Conservation (phyloP, 2,797 vertebrate genomes). For the Phataginus tricuspis region DNA sequence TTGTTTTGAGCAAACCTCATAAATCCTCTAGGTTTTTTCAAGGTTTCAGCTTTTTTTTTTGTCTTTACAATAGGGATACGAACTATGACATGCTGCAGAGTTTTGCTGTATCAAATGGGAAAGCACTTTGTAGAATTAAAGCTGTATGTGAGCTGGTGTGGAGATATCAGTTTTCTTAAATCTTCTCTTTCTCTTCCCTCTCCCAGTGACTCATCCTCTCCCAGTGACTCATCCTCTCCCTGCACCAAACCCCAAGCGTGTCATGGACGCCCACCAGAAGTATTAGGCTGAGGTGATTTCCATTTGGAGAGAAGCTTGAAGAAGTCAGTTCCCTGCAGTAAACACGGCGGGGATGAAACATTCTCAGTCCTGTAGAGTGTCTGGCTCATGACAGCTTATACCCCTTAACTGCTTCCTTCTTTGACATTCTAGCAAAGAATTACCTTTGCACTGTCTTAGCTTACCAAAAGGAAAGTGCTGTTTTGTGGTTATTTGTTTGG, state of each 20-base stretch:
- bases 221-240: not conserved
- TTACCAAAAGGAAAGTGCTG: slow-evolving; percentile 11
- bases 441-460: not conserved
- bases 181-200: not conserved
- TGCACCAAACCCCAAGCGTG: accelerated
- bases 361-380: not conserved
- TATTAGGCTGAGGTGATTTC: not conserved
- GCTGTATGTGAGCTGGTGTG: not conserved
- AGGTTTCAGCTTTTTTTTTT: not conserved
- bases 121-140: not conserved
- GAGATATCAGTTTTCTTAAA: not conserved
- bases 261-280: not conserved
- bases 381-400: not conserved
- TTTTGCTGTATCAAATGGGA: not conserved
- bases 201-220: not conserved
- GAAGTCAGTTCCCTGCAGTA: not conserved
- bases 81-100: not conserved
- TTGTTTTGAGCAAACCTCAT: not conserved
- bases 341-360: not conserved
- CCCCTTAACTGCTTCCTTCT: not conserved
- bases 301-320: not conserved
- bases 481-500: not conserved
- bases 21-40: not conserved
- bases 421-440: not conserved
- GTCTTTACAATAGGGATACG: not conserved